phyloP scores from a whole-genome alignment of 2,888 invertebrate species.

The Eucriotettix oculatus region DNA sequence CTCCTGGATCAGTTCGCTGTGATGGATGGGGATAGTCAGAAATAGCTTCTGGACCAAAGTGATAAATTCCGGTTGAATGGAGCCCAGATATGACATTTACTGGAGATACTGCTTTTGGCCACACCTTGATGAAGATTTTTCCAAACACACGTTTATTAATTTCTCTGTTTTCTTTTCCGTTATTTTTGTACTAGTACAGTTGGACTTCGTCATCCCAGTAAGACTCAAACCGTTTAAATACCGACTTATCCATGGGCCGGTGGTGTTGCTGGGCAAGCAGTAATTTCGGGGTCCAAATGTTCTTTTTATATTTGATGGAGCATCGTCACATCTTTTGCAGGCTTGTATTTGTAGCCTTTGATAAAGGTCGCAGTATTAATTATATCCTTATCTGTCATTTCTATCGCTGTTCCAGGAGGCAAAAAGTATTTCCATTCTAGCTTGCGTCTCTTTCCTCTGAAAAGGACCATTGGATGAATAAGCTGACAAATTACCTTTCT shows the following conservation, averaged over 20 bases:
- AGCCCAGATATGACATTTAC: slow-evolving; percentile 5
- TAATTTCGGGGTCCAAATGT: slow-evolving; percentile 19
- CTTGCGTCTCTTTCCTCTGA: slow-evolving; percentile 4
- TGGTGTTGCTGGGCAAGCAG: slow-evolving; percentile 22
- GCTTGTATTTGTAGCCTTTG: slow-evolving; percentile 15
- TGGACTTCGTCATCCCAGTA: slow-evolving; percentile 21
- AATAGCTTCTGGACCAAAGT: slow-evolving; percentile 17
- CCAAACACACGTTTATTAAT: slow-evolving; percentile 20
- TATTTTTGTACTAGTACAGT: slow-evolving; percentile 17
- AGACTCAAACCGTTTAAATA: slow-evolving; percentile 19
- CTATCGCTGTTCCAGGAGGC: slow-evolving; percentile 15
- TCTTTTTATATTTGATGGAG: slow-evolving; percentile 20
- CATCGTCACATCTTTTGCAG: slow-evolving; percentile 14
- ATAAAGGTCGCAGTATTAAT: slow-evolving; percentile 17
- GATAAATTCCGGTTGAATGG: slow-evolving; percentile 16
- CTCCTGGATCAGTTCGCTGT: not conserved
- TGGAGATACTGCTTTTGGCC: slow-evolving; percentile 4
- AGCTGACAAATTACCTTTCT: not conserved
- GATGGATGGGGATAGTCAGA: slow-evolving; percentile 13
- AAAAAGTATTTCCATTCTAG: slow-evolving; percentile 8
- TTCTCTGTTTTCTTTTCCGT: slow-evolving; percentile 11
- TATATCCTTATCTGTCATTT: slow-evolving; percentile 17
- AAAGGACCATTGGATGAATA: slow-evolving; percentile 3
- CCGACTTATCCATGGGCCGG: slow-evolving; percentile 22
- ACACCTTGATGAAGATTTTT: slow-evolving; percentile 9